Conservation (phyloP, 1,140 invertebrate species). For the Steinernema feltiae region DNA sequence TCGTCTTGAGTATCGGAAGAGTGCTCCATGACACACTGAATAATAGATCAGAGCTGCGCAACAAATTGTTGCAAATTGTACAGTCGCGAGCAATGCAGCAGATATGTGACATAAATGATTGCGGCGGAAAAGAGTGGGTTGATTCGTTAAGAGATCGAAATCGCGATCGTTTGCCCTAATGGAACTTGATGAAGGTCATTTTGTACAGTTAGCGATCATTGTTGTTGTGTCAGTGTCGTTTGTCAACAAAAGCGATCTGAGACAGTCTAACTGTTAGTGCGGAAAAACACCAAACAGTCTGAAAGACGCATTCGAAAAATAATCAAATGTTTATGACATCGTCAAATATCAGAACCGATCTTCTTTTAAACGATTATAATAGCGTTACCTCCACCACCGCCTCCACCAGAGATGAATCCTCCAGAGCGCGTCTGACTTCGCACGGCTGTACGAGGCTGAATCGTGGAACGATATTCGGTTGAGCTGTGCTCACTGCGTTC, state of each 20-base stretch:
- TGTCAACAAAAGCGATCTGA: too few species aligned
- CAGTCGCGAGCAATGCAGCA: slow-evolving; percentile 9
- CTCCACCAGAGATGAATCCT: slow-evolving; percentile 23
- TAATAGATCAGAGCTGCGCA: background rate
- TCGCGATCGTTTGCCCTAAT: background rate
- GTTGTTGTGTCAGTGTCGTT: slow-evolving; percentile 13
- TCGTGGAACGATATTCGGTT: slow-evolving; percentile 43
- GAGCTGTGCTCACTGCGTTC: slow-evolving; percentile 7
- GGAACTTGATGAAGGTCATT: background rate
- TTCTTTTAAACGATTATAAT: too few species aligned
- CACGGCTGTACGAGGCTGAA: slow-evolving; percentile 49
- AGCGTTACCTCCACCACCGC: slow-evolving; percentile 34
- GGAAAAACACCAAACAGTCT: too few species aligned
- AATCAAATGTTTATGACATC: too few species aligned
- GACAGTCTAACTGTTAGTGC: too few species aligned
- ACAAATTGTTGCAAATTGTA: slow-evolving; percentile 11
- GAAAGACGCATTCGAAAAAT: too few species aligned
- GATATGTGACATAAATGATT: background rate
- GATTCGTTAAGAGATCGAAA: background rate
- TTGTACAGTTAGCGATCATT: background rate
- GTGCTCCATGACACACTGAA: background rate
- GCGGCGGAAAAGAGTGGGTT: background rate
- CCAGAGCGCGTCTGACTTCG: slow-evolving; percentile 42
- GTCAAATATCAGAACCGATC: too few species aligned
- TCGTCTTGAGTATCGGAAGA: background rate